phyloP scores from a whole-genome alignment of 2,113 vertebrate species.

The Syrmaticus mikado region DNA sequence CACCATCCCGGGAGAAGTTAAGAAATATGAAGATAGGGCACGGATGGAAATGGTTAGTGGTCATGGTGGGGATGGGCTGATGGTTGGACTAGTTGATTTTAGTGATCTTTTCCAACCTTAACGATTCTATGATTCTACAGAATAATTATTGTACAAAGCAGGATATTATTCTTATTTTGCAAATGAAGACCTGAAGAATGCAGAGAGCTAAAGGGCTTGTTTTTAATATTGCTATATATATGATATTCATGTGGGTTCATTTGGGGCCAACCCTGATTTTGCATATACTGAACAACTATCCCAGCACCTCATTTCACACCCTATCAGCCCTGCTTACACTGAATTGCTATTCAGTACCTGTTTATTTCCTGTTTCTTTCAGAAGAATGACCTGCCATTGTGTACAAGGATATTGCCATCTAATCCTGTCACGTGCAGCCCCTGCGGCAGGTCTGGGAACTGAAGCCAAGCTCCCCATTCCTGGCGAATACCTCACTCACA shows the following conservation, averaged over 20 bases:
- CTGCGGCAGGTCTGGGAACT: not conserved
- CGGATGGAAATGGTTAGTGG: too few species aligned
- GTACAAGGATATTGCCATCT: not conserved
- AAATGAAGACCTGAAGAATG: not conserved
- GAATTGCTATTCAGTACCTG: not conserved
- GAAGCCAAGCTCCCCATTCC: not conserved
- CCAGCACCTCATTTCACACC: conserved; percentile 19
- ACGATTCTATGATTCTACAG: too few species aligned
- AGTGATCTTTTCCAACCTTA: too few species aligned
- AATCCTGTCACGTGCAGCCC: not conserved
- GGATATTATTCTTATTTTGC: not conserved
- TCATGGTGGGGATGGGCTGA: too few species aligned
- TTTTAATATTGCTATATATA: not conserved
- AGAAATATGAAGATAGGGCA: too few species aligned
- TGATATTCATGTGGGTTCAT: not conserved
- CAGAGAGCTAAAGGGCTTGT: not conserved
- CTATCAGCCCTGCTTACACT: not conserved
- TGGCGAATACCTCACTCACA: not conserved
- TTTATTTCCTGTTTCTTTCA: conserved; percentile 19
- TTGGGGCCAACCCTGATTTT: not conserved
- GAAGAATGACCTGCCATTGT: not conserved
- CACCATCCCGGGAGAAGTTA: too few species aligned
- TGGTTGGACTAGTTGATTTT: too few species aligned
- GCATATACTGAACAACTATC: not conserved
- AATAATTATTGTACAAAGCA: not conserved